Conservation (phyloP, 2,113 vertebrate species). For the Trematocara zebra region DNA sequence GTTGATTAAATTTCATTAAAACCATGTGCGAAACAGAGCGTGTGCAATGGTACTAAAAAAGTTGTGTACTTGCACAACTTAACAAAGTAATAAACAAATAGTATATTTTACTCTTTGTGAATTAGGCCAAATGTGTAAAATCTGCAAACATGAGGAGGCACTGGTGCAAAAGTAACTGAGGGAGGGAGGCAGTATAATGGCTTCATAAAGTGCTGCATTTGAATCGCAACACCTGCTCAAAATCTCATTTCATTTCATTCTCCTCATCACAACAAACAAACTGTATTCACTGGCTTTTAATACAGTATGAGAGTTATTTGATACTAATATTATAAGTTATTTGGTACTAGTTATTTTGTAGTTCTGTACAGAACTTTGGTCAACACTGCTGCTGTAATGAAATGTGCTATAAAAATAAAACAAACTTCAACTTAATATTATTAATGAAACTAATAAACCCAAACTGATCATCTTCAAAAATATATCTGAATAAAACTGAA, state of each 20-base stretch:
- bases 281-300: neutral
- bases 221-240: neutral
- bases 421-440: neutral
- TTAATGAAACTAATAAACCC: neutral
- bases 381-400: neutral
- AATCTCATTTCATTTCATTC: neutral
- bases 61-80: neutral
- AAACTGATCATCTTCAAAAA: neutral
- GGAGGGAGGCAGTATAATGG: neutral
- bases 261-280: neutral
- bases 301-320: neutral
- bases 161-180: neutral
- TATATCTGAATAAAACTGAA: neutral
- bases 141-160: neutral
- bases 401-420: neutral
- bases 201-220: neutral
- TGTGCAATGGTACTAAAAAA: neutral
- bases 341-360: neutral
- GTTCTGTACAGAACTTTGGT: neutral
- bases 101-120: neutral
- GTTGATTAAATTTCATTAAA: neutral
- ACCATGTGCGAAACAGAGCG: accelerated
- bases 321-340: neutral
- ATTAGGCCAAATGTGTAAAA: neutral
- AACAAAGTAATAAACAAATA: neutral